Conservation (phyloP, 2,113 vertebrate species). For the Phalacrocorax aristotelis region DNA sequence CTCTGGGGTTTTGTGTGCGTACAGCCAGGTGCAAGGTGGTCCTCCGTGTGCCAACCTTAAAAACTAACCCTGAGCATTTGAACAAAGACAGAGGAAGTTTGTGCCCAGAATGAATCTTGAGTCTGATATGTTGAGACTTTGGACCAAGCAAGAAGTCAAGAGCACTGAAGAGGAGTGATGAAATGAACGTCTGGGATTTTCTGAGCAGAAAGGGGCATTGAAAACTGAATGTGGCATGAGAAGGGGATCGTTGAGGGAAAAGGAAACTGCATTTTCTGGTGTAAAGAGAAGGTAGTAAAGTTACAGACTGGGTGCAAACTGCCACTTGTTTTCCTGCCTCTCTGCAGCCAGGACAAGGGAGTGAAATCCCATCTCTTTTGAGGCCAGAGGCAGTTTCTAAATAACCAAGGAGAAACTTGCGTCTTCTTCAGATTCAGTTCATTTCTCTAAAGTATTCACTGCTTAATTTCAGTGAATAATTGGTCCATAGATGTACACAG, state of each 20-base stretch:
- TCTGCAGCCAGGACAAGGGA: background rate
- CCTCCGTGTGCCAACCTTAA: background rate
- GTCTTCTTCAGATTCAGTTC: background rate
- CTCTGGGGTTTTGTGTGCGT: background rate
- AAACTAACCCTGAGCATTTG: background rate
- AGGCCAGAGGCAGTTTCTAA: background rate
- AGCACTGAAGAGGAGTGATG: background rate
- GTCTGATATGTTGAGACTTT: background rate
- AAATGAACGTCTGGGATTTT: background rate
- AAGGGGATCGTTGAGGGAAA: background rate
- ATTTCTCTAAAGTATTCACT: background rate
- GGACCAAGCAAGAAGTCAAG: background rate
- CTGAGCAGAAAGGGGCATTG: background rate
- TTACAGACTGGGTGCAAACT: background rate
- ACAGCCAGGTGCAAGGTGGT: background rate
- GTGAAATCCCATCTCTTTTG: background rate
- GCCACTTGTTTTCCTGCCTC: background rate
- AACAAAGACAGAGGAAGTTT: constrained; percentile 21
- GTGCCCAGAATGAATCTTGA: background rate
- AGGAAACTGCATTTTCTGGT: constrained; percentile 17
- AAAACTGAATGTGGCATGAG: background rate
- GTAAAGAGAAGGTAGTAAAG: background rate
- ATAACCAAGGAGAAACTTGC: background rate
- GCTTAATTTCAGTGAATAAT: background rate
- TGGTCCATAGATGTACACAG: background rate